Evolutionary conservation across 2,888 invertebrate species (phyloP), one percentile per base, ranked within the genome.

Genomic region (Listrodromus nycthemerus): DNA sequence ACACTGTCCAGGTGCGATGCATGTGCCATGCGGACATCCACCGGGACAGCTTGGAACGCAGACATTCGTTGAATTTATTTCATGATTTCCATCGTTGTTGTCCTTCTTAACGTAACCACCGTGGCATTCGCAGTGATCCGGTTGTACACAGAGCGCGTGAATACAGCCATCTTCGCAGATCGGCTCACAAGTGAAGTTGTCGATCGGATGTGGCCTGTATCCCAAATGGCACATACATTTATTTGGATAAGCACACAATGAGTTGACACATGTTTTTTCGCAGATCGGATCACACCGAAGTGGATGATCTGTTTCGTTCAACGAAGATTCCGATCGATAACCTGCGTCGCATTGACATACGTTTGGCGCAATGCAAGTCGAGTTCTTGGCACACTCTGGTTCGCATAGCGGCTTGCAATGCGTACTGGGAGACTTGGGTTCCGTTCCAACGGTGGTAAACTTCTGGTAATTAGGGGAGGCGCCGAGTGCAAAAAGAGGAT

Each of bases 101-200:
- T n/a, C 7, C 16, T 45, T 48, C 61, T 71, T 55, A 13, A 82
- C 83, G 79, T 87, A 90, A 6, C 89, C 90, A 79, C 33, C 78
- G 19, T 63, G 89, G 84, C 94, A 94, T n/a, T 89, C 74, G 82
- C 94, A 94, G 0, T 90, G 91, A 87, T 93, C 92, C 76, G 93
- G 93, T 7, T 70, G 78, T 1, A 87, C 86, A 84, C 94, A 94
- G n/a, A 89, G 74, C 1, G 94, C 93, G 86, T 94, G 94, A 69
- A 90, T 21, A 79, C 95, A 95, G 0, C 90, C 88, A 0, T 92
- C 91, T 10, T 91, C 86, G 85, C 89, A 89, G 8, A 80, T 19
- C 13, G 89, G 86, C 66, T 82, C 74, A 55, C 86, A 85, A 27
- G 50, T 30, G 30, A 66, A 76, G n/a, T 58, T 45, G 0, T 79